phyloP scores from a whole-genome alignment of 2,888 invertebrate species.

The Ormia ochracea region DNA sequence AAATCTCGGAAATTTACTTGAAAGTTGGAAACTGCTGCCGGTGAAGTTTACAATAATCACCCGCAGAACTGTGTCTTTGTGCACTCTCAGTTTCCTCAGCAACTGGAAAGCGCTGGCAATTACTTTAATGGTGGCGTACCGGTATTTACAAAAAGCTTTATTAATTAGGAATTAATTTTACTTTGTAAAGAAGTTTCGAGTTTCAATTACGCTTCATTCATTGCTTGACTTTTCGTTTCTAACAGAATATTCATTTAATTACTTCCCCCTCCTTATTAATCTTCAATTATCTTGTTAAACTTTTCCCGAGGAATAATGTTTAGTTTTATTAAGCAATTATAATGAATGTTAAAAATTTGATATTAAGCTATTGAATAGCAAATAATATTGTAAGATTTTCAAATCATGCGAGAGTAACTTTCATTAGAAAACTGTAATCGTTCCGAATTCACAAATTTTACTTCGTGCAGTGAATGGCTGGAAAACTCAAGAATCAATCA shows the following conservation, averaged over 20 bases:
- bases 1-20: constrained; percentile 66
- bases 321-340: constrained; percentile 72
- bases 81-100: constrained; percentile 71
- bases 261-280: not conserved
- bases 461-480: no score
- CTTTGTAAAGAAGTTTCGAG: not conserved
- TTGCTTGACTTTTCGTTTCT: not conserved
- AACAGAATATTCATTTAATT: not conserved
- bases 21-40: constrained; percentile 71
- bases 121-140: constrained; percentile 71
- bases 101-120: constrained; percentile 67
- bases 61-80: constrained; percentile 67
- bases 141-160: constrained; percentile 71
- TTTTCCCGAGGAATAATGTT: constrained; percentile 72
- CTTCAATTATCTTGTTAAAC: not conserved
- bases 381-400: no score
- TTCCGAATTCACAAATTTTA: no score
- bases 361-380: no score
- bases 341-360: constrained; percentile 65
- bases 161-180: not conserved
- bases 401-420: no score
- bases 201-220: not conserved
- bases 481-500: no score
- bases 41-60: constrained; percentile 65
- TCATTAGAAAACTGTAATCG: no score